phyloP scores from a whole-genome alignment of 2,113 vertebrate species.

The Percina caprodes region DNA sequence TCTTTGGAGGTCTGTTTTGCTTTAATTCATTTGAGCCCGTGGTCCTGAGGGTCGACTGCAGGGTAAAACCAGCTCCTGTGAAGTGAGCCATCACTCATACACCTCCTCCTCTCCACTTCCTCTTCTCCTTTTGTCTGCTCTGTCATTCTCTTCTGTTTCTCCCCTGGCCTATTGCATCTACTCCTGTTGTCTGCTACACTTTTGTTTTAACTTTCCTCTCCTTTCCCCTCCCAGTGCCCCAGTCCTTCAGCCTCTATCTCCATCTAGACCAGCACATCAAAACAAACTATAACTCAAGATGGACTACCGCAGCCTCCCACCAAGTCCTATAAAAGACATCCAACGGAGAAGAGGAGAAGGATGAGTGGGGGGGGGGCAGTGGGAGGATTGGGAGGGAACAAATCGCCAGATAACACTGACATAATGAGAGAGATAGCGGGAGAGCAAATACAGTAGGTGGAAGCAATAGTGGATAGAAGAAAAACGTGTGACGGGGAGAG shows the following conservation, averaged over 20 bases:
- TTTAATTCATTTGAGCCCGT: slow-evolving; percentile 34
- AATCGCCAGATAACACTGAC: slow-evolving; percentile 65
- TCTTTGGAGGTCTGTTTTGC: slow-evolving; percentile 24
- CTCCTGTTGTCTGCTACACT: slow-evolving; percentile 28
- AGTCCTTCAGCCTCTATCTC: slow-evolving; percentile 48
- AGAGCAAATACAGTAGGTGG: slow-evolving; percentile 35
- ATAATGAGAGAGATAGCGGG: slow-evolving; percentile 60
- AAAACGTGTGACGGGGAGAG: slow-evolving; percentile 30
- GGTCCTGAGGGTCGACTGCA: slow-evolving; percentile 16
- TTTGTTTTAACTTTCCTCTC: background rate
- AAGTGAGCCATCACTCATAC: slow-evolving; percentile 41
- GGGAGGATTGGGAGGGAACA: slow-evolving; percentile 59
- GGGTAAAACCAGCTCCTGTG: slow-evolving; percentile 6
- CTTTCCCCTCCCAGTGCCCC: slow-evolving; percentile 28
- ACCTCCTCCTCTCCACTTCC: slow-evolving; percentile 1
- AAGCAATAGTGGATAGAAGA: background rate
- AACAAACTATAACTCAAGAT: slow-evolving; percentile 76
- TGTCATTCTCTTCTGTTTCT: slow-evolving; percentile 20
- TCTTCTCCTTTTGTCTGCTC: slow-evolving; percentile 10
- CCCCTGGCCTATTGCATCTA: slow-evolving; percentile 13
- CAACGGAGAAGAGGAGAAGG: slow-evolving; percentile 31
- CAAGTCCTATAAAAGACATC: slow-evolving; percentile 67
- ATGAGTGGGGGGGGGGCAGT: slow-evolving; percentile 38
- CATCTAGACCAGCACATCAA: slow-evolving; percentile 72
- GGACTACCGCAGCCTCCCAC: slow-evolving; percentile 67